These are phyloP conservation scores for Linepithema humile DNA, from an alignment of 1,140 invertebrate genomes.

Conservation along the genomic window DNA sequence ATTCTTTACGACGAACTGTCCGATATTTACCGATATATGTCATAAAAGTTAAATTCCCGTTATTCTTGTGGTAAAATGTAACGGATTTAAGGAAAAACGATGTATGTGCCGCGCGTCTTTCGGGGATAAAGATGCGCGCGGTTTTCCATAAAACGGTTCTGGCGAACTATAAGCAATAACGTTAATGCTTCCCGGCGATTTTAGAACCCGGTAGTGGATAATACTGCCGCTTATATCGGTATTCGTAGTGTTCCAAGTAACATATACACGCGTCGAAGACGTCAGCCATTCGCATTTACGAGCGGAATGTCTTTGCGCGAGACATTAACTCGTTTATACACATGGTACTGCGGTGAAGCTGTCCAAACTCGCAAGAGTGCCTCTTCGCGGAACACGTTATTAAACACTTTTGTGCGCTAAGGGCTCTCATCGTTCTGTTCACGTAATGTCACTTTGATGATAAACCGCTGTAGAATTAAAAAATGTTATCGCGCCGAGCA, in stretches of 20 bases:
- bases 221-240: slow-evolving; percentile 22
- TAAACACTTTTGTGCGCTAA: background rate
- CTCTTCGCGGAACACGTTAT: background rate
- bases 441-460: background rate
- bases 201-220: slow-evolving; percentile 10
- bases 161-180: slow-evolving; percentile 4
- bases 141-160: slow-evolving; percentile 24
- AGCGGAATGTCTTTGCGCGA: slow-evolving; percentile 11
- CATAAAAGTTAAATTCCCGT: background rate
- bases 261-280: slow-evolving; percentile 7
- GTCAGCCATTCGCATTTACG: background rate
- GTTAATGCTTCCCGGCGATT: slow-evolving; percentile 17
- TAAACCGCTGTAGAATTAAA: slow-evolving; percentile 6
- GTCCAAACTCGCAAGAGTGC: slow-evolving; percentile 9
- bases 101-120: background rate
- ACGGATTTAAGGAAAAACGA: background rate
- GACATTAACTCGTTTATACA: slow-evolving; percentile 25
- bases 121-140: too few species aligned
- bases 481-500: slow-evolving; percentile 25
- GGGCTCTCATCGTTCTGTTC: background rate
- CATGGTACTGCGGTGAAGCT: slow-evolving; percentile 10
- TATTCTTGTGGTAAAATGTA: background rate
- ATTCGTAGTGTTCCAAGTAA: background rate
- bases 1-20: background rate
- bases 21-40: background rate